Evolutionary conservation across 2,888 invertebrate genomes (phyloP).

Genomic region (Timema cristinae): DNA sequence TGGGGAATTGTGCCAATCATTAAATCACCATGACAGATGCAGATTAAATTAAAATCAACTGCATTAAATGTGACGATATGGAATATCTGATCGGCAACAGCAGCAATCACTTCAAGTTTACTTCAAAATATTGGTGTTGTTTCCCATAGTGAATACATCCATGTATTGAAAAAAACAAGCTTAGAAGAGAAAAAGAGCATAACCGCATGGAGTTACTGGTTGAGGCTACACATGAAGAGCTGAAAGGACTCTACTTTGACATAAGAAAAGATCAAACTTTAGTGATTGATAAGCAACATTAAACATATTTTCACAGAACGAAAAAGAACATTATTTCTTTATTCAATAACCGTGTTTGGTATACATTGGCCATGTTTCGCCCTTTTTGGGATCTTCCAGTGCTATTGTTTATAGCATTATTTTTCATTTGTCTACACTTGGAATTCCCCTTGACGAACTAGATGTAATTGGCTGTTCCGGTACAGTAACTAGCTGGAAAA

Average conservation of each 20-base stretch:
- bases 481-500: too few relatives aligned
- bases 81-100: too few relatives aligned
- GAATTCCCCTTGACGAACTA: slow-evolving; percentile 23
- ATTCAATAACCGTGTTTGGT: slow-evolving; percentile 8
- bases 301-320: too few relatives aligned
- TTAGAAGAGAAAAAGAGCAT: background rate
- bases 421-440: background rate
- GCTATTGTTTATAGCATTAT: background rate
- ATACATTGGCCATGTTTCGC: slow-evolving; percentile 13
- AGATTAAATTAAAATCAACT: background rate
- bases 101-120: too few relatives aligned
- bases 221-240: background rate
- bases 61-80: background rate
- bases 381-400: slow-evolving; percentile 2
- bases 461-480: slow-evolving; percentile 27
- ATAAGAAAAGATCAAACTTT: background rate
- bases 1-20: background rate
- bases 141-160: too few relatives aligned
- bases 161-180: too few relatives aligned
- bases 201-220: background rate
- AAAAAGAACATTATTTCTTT: background rate
- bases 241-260: background rate
- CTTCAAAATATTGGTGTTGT: too few relatives aligned
- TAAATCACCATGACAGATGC: background rate
- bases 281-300: background rate